phyloP scores from a whole-genome alignment of 2,888 invertebrate genomes.

The Lucinisca nassula region DNA sequence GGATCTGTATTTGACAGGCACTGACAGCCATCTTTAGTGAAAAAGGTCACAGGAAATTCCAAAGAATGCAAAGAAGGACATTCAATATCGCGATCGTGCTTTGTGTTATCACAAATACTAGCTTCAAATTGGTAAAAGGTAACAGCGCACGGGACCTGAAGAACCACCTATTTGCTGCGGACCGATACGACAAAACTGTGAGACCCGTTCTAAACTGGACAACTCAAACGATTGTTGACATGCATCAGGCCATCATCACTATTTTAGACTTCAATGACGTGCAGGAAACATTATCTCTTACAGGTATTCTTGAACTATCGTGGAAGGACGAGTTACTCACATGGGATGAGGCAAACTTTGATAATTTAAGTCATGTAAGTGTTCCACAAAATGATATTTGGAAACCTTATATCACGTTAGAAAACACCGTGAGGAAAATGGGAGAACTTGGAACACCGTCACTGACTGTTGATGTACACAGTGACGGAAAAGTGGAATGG shows the following conservation, averaged over 20 bases:
- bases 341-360: slow-evolving; percentile 39
- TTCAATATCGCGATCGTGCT: too few species aligned
- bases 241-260: slow-evolving; percentile 46
- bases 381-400: slow-evolving; percentile 38
- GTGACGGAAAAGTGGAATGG: slow-evolving; percentile 47
- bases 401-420: slow-evolving; percentile 39
- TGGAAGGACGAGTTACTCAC: slow-evolving; percentile 57
- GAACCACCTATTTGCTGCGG: slow-evolving; percentile 37
- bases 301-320: slow-evolving; percentile 38
- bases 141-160: background rate
- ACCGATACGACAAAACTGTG: slow-evolving; percentile 47
- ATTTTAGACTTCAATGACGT: slow-evolving; percentile 66
- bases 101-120: too few species aligned
- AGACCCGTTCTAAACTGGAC: slow-evolving; percentile 52
- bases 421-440: slow-evolving; percentile 46
- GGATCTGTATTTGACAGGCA: too few species aligned
- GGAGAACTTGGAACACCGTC: slow-evolving; percentile 15
- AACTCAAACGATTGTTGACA: slow-evolving; percentile 35
- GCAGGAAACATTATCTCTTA: slow-evolving; percentile 48
- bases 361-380: slow-evolving; percentile 13
- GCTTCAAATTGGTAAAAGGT: background rate
- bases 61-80: too few species aligned
- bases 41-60: too few species aligned
- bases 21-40: too few species aligned
- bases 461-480: slow-evolving; percentile 22